phyloP scores from a whole-genome alignment of 2,888 invertebrate genomes.

The Anthrax anthrax region DNA sequence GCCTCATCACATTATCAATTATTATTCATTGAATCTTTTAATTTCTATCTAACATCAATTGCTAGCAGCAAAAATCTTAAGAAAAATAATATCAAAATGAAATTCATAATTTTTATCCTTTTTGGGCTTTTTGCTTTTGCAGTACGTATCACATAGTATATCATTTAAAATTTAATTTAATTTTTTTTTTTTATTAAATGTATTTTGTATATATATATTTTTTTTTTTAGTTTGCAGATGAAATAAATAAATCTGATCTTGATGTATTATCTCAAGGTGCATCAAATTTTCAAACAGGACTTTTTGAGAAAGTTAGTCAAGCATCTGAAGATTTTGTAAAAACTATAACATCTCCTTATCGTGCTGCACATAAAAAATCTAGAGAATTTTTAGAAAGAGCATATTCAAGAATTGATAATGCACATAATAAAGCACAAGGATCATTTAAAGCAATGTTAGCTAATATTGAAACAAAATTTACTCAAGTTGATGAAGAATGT shows the following conservation, averaged over 20 bases:
- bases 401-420: background rate
- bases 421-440: background rate
- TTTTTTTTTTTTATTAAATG: too few relatives aligned
- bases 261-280: background rate
- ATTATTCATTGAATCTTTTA: too few relatives aligned
- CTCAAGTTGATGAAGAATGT: background rate
- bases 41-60: too few relatives aligned
- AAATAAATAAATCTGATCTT: background rate
- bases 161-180: too few relatives aligned
- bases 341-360: background rate
- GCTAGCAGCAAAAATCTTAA: too few relatives aligned
- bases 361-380: background rate
- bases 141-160: constrained; percentile 2
- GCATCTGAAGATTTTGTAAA: background rate
- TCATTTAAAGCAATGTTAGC: background rate
- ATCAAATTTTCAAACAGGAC: background rate
- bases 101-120: constrained; percentile 8
- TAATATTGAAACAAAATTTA: background rate
- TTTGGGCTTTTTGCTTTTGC: constrained; percentile 7
- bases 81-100: constrained; percentile 5
- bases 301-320: background rate
- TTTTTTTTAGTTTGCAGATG: background rate
- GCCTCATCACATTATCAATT: too few relatives aligned
- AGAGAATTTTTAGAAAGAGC: background rate
- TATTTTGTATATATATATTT: background rate